Conservation (phyloP, 1,140 invertebrate species). For the Plectus sambesii region DNA sequence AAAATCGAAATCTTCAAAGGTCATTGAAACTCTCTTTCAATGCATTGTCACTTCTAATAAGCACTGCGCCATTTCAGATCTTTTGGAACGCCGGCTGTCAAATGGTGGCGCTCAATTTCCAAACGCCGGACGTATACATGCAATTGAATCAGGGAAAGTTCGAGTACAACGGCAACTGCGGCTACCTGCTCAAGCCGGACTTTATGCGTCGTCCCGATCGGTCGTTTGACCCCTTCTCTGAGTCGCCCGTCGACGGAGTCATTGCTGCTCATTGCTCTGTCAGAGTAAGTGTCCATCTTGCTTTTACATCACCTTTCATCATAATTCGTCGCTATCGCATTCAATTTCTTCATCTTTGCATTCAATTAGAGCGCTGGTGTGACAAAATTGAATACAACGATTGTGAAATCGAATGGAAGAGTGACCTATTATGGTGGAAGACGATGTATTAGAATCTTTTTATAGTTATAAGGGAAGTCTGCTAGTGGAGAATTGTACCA, state of each 20-base stretch:
- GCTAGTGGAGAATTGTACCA: too few relatives aligned
- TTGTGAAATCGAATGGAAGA: background rate
- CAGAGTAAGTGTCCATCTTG: conserved; percentile 56
- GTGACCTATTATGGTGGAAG: too few relatives aligned
- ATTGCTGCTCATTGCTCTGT: conserved; percentile 97
- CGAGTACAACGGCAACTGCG: conserved; percentile 77
- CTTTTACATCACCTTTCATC: conserved; percentile 6
- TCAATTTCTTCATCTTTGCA: too few relatives aligned
- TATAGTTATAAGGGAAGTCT: too few relatives aligned
- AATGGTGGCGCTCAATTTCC: conserved; percentile 99
- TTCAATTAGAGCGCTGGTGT: too few relatives aligned
- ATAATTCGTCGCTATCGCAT: too few relatives aligned
- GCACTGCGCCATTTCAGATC: conserved; percentile 56
- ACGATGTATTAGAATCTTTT: background rate
- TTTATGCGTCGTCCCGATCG: conserved; percentile 93
- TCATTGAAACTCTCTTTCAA: too few relatives aligned
- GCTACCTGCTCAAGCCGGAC: conserved; percentile 94
- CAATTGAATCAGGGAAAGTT: conserved; percentile 99
- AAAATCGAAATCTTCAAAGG: too few relatives aligned
- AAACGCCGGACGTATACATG: conserved; percentile 97
- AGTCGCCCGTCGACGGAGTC: conserved; percentile 96
- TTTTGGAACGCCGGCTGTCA: conserved; percentile 99
- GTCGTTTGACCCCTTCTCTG: conserved; percentile 96
- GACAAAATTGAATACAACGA: too few relatives aligned
- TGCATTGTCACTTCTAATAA: too few relatives aligned